Evolutionary conservation across 2,113 vertebrate species (phyloP), one percentile per base, ranked within the genome.

Genomic region (Lethenteron camtschaticum): DNA sequence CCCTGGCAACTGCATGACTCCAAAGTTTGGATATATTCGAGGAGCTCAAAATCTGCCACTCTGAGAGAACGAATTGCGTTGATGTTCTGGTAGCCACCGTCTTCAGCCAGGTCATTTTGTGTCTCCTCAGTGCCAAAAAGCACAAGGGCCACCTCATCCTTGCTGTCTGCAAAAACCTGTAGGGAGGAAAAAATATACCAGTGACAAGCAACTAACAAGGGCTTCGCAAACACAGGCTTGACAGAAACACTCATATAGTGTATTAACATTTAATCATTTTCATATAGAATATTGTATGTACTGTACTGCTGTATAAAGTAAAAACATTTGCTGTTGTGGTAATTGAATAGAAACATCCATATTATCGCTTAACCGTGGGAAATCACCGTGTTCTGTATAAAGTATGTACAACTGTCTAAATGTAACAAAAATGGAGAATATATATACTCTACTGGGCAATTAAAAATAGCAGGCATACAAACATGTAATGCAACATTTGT

Each of bases 141-240:
- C 66, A 96, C 88, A 69, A 99, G 75, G 24, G 82, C 87, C 0
- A 94, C 68, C 74, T 95, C 90, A 77, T 96, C 88, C 75, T 90
- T 99, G 71, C 77, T 84, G 75, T 95, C 92, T 73, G 85, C 82
- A 83, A 99, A 96, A 70, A 99, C 85, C 94, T 99, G 75, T 13
- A 74, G 57, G 41, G 68, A 5, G 71, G 11, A 68, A n/a, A 69
- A n/a, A 11, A 24, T 9, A 9, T 24, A 11, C 63, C n/a, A 8
- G 24, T 68, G 8, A 68, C 24, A n/a, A n/a, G 24, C 24, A 68
- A 68, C n/a, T 10, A 68, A 68, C 63, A 9, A 68, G n/a, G 9
- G 24, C 63, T 16, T n/a, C 3, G n/a, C 63, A 16, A n/a, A 16
- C 63, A 11, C 11, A 41, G 41, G 41, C 24, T 68, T 68, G 9